Base-by-base conservation (phyloP, 2,797 vertebrate species). In the Triplophysa yarkandensis region DNA sequence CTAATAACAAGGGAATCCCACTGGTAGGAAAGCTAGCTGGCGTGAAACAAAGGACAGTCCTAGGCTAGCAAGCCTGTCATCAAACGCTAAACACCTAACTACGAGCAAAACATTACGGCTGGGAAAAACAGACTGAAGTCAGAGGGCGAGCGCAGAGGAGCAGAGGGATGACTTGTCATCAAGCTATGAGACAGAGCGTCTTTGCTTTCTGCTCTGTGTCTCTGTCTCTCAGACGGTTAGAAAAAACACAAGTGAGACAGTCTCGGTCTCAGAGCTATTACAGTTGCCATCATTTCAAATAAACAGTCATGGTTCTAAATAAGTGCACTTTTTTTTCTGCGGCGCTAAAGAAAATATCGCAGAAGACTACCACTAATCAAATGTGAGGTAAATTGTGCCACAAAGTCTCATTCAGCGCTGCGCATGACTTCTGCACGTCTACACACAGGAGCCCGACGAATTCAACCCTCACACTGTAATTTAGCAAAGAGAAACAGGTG, bases 1-100 rank as follows among this genome's bases (percentile, higher is more conserved):
- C 81, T 79, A 85, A 81, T 87, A 84, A 87, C 80, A 69, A 81
- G 83, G 73, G 73, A 76, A 84, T 88, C 80, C 85, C 36, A 43
- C 68, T 43, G 54, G 82, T 54, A 44, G 52, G 60, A 73, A 19
- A 73, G 58, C 23, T 13, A 52, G 71, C 43, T 39, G 30, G 34
- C 16, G 25, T 41, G 68, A 48, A 54, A 61, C 67, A 64, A 61
- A 80, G 44, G 55, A 43, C 23, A n/a, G 64, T 27, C 64, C 68
- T 25, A 68, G 69, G 55, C 67, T 71, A 71, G 71, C 43, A 55
- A 46, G 60, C 67, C 73, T 82, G 80, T 83, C 82, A 80, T 77
- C 78, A 78, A 77, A 65, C 21, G 60, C 68, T 82, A 78, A 82
- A 66, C 78, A 74, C 67, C 72, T 68, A 74, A 64, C 63, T 74